Conservation (phyloP, 2,113 vertebrate genomes). For the Heterotis niloticus region DNA sequence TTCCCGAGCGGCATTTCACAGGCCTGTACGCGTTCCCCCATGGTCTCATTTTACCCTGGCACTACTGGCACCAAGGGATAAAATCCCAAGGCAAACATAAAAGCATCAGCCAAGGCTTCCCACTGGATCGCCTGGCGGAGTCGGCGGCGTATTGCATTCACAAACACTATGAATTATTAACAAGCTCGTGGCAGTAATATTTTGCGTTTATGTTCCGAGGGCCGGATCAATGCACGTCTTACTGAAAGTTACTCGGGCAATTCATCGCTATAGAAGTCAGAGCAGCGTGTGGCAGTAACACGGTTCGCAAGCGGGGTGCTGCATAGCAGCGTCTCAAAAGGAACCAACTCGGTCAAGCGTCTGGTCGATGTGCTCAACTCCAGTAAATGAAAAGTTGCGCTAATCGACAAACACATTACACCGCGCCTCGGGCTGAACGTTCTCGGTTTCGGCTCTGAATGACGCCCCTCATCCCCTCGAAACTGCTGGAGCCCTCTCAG, state of each 20-base stretch:
- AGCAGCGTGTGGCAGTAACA: background rate
- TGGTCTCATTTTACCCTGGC: conserved; percentile 3
- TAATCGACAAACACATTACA: no score
- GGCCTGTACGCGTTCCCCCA: conserved; percentile 8
- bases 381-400: no score
- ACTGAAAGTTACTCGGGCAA: background rate
- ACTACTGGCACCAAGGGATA: conserved; percentile 1
- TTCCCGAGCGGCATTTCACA: conserved; percentile 3
- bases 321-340: background rate
- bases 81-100: conserved; percentile 8
- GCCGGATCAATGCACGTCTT: conserved; percentile 3
- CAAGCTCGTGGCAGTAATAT: conserved; percentile 7
- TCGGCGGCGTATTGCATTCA: conserved; percentile 21
- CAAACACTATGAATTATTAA: conserved; percentile 33
- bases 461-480: no score
- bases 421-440: no score
- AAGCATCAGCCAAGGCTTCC: conserved; percentile 5
- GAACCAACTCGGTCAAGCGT: background rate
- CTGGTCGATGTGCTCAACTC: no score
- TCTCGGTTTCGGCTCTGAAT: no score
- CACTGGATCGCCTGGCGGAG: conserved; percentile 2
- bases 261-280: background rate
- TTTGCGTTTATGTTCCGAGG: conserved; percentile 13
- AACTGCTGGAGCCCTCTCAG: no score
- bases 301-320: no score